phyloP scores from a whole-genome alignment of 2,888 invertebrate genomes.

The Chrysomela aeneicollis region DNA sequence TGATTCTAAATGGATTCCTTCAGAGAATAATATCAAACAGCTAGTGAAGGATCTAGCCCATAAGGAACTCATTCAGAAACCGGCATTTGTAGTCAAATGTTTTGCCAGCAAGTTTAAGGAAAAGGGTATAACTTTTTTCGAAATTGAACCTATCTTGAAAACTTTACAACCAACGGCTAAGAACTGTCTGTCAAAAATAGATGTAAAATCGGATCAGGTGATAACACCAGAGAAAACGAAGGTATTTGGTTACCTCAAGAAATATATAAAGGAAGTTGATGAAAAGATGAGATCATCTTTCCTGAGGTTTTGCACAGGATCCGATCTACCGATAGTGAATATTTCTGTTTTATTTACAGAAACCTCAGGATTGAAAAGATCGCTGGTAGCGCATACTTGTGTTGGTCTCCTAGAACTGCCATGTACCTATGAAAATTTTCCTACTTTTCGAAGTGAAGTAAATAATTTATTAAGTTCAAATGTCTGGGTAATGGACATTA shows the following conservation, averaged over 20 bases:
- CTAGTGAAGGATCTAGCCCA: conserved; percentile 21
- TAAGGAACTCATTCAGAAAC: conserved; percentile 19
- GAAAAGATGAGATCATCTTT: not conserved
- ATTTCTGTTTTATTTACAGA: not conserved
- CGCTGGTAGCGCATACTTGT: not conserved
- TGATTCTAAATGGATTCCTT: conserved; percentile 23
- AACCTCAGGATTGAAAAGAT: not conserved
- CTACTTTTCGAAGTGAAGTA: conserved; percentile 7
- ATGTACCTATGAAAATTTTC: conserved; percentile 6
- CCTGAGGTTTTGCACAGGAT: not conserved
- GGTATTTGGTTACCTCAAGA: not conserved
- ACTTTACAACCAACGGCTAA: not conserved
- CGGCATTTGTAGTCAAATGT: conserved; percentile 22
- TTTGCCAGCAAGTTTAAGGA: not conserved
- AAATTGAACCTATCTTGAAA: not conserved
- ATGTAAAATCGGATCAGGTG: not conserved
- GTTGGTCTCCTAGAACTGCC: conserved; percentile 1
- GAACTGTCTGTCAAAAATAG: not conserved
- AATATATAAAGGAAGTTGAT: not conserved
- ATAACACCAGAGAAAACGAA: conserved; percentile 4
- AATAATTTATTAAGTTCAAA: conserved; percentile 2
- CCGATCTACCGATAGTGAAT: not conserved
- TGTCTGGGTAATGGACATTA: not conserved
- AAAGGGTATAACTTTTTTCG: not conserved
- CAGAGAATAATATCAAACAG: conserved; percentile 19